Conservation (phyloP, 2,888 invertebrate species). For the Macropis europaea region DNA sequence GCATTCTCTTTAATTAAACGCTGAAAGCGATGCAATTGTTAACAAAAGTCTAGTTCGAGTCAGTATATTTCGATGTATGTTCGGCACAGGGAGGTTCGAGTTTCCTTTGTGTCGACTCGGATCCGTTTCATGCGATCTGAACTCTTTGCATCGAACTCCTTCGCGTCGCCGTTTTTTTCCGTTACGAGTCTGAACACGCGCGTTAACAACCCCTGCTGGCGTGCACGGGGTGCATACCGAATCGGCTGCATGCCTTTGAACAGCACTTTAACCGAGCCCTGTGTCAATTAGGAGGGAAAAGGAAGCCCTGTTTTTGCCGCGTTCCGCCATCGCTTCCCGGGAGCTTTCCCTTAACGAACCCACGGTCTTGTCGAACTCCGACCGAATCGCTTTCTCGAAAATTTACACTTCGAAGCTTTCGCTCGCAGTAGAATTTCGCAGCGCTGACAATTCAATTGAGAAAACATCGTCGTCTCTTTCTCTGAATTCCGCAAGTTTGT, state of each 20-base stretch:
- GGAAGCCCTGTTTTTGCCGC: constrained; percentile 1
- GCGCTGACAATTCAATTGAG: too few relatives aligned
- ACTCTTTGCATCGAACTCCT: constrained; percentile 6
- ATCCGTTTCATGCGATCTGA: not conserved
- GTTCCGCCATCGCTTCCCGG: not conserved
- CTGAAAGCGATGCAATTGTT: too few relatives aligned
- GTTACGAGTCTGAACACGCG: constrained; percentile 23
- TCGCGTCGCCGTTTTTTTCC: constrained; percentile 2
- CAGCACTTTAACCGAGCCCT: constrained; percentile 28
- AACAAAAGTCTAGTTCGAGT: too few relatives aligned
- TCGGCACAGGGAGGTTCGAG: too few relatives aligned
- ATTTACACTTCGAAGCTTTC: too few relatives aligned
- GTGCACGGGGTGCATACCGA: constrained; percentile 25
- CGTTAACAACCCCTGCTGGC: constrained; percentile 47
- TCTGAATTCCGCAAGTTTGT: too few relatives aligned
- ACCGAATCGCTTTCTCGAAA: too few relatives aligned
- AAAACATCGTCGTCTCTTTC: too few relatives aligned
- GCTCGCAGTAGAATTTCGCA: too few relatives aligned
- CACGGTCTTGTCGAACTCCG: not conserved
- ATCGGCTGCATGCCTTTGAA: constrained; percentile 38
- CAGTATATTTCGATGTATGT: too few relatives aligned
- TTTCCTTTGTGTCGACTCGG: not conserved
- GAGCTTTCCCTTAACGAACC: constrained; percentile 6
- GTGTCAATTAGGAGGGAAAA: constrained; percentile 50
- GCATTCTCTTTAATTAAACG: too few relatives aligned